These are phyloP conservation scores for Asbolus verrucosus DNA, from an alignment of 1,140 invertebrate genomes.

Conservation along the genomic window DNA sequence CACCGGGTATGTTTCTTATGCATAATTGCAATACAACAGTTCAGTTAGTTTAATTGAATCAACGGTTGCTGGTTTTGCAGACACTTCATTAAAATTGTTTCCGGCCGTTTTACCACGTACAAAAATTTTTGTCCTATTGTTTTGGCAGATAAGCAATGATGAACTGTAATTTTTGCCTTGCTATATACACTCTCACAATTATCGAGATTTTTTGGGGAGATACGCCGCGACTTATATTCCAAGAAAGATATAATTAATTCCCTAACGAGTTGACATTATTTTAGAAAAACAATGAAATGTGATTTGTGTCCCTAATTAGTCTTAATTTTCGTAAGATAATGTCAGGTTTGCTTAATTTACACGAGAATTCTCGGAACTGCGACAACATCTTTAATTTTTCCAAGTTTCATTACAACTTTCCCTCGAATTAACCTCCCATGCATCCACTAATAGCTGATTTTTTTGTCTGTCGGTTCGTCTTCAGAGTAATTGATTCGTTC, in stretches of 20 bases:
- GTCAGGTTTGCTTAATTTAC: too few relatives aligned
- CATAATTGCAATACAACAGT: slow-evolving; percentile 7
- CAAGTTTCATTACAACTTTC: not conserved
- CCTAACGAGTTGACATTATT: slow-evolving; percentile 3
- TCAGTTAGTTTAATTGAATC: slow-evolving; percentile 31
- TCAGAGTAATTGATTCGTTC: slow-evolving; percentile 24
- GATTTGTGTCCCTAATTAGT: not conserved
- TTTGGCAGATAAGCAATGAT: slow-evolving; percentile 1
- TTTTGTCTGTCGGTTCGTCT: not conserved
- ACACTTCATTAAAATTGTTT: slow-evolving; percentile 18
- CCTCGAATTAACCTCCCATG: too few relatives aligned
- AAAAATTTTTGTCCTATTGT: slow-evolving; percentile 33
- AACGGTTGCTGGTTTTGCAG: not conserved
- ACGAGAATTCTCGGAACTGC: too few relatives aligned
- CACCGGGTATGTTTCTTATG: slow-evolving; percentile 11
- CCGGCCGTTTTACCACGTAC: not conserved
- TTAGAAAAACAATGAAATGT: slow-evolving; percentile 1
- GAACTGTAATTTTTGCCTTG: slow-evolving; percentile 4
- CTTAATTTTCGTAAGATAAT: slow-evolving; percentile 2
- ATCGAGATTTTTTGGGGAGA: not conserved
- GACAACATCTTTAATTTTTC: too few relatives aligned
- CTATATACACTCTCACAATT: slow-evolving; percentile 2
- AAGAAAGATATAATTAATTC: slow-evolving; percentile 12
- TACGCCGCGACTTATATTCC: not conserved
- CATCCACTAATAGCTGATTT: too few relatives aligned